Conservation (phyloP, 2,113 vertebrate species). For the Pseudois nayaur region DNA sequence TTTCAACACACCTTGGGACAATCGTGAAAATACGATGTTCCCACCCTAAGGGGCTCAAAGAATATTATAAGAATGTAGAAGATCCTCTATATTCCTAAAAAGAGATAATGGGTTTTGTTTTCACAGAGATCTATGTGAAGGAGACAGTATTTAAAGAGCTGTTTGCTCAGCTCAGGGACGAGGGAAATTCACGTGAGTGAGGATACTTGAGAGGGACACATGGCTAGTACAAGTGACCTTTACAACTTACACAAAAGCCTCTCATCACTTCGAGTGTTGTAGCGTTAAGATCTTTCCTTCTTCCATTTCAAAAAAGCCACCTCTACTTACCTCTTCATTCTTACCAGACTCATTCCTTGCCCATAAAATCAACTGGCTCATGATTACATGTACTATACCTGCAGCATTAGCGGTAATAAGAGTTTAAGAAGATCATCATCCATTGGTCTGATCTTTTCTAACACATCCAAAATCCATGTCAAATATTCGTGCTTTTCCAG, state of each 20-base stretch:
- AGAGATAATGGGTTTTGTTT: neutral
- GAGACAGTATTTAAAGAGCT: neutral
- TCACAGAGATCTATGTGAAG: neutral
- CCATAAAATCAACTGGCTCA: neutral
- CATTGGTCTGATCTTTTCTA: constrained; percentile 81
- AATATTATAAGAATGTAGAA: neutral
- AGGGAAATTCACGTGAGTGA: neutral
- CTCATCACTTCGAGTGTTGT: neutral
- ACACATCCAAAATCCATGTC: constrained; percentile 83
- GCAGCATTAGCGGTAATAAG: constrained; percentile 79
- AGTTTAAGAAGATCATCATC: constrained; percentile 85
- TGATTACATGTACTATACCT: constrained; percentile 65
- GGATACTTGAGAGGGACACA: neutral
- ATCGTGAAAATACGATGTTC: neutral
- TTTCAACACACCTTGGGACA: neutral
- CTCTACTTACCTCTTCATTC: neutral
- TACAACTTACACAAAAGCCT: neutral
- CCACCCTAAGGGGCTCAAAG: neutral
- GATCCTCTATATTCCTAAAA: neutral
- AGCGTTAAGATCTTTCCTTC: neutral
- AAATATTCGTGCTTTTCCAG: constrained; percentile 83
- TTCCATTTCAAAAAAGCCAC: neutral
- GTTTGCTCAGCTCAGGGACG: neutral
- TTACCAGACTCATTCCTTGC: neutral
- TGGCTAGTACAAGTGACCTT: neutral